phyloP scores from a whole-genome alignment of 2,888 invertebrate species.

The Sepiola atlantica region DNA sequence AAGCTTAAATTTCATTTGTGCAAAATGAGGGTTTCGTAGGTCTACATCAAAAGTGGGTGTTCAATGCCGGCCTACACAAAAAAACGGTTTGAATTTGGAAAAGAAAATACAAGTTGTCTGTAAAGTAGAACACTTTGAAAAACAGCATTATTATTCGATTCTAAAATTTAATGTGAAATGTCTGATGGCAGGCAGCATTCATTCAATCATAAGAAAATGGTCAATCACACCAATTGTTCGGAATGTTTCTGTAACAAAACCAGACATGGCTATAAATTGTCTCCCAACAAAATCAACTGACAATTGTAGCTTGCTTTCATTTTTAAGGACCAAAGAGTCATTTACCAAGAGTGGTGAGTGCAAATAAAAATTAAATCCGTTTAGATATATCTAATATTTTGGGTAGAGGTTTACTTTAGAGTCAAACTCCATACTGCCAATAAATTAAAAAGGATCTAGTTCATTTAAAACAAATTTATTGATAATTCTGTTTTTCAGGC shows the following conservation, averaged over 20 bases:
- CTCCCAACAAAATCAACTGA: not conserved
- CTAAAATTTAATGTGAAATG: slow-evolving; percentile 10
- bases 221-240: not conserved
- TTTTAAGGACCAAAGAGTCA: not conserved
- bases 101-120: not conserved
- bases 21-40: not conserved
- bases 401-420: too few relatives aligned
- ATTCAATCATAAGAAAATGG: not conserved
- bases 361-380: not conserved
- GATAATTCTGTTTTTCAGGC: too few relatives aligned
- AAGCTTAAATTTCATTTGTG: not conserved
- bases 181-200: slow-evolving; percentile 32
- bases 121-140: slow-evolving; percentile 19
- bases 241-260: not conserved
- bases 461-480: too few relatives aligned
- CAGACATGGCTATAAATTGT: not conserved
- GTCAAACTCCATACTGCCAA: too few relatives aligned
- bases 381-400: not conserved
- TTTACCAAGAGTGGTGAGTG: not conserved
- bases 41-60: not conserved
- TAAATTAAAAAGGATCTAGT: too few relatives aligned
- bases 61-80: too few relatives aligned
- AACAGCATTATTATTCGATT: not conserved
- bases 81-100: not conserved
- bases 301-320: not conserved